phyloP scores from a whole-genome alignment of 2,113 vertebrate species.

The Vicugna pacos region DNA sequence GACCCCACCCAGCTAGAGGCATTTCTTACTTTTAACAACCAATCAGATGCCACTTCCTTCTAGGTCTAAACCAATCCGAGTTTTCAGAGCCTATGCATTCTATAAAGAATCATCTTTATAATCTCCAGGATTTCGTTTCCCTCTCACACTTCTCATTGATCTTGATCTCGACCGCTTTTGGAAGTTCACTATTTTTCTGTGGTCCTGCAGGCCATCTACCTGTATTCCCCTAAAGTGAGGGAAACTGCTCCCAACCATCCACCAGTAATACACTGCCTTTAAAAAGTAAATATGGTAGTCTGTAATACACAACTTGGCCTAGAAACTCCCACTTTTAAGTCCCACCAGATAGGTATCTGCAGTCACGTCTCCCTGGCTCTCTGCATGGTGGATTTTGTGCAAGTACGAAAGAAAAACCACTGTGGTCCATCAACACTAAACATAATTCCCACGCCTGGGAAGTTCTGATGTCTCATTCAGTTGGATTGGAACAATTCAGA shows the following conservation, averaged over 20 bases:
- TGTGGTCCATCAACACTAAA: not conserved
- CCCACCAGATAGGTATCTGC: not conserved
- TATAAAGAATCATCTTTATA: not conserved
- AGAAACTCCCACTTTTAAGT: not conserved
- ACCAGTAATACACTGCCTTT: not conserved
- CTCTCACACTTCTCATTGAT: not conserved
- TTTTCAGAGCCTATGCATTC: not conserved
- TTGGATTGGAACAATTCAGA: not conserved
- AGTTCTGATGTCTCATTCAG: not conserved
- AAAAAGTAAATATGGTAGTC: not conserved
- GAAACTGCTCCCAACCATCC: not conserved
- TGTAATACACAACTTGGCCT: accelerated
- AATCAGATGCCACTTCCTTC: not conserved
- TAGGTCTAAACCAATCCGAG: not conserved
- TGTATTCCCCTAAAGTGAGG: not conserved
- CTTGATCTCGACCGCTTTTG: not conserved
- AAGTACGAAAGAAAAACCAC: not conserved
- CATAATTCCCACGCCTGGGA: not conserved
- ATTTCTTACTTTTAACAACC: not conserved
- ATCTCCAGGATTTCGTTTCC: too few species aligned
- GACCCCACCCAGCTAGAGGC: accelerated
- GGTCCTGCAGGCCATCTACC: not conserved
- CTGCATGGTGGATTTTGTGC: not conserved
- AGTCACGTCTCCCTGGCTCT: not conserved
- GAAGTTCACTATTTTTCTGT: not conserved